phyloP scores from a whole-genome alignment of 2,797 vertebrate genomes.

The Dallia pectoralis region DNA sequence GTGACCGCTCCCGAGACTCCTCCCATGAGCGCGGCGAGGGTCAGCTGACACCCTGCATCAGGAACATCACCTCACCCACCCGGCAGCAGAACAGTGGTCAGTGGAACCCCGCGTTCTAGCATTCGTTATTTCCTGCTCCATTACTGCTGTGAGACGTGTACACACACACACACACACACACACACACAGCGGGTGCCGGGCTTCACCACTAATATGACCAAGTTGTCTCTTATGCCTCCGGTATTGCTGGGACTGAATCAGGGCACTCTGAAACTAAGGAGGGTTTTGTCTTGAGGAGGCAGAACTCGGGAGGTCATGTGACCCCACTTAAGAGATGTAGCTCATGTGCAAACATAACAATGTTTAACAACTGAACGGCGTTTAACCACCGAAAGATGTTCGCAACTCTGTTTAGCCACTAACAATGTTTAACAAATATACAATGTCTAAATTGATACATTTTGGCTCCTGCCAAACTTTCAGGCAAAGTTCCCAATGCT shows the following conservation, averaged over 20 bases:
- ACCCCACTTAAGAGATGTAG: background rate
- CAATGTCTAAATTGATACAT: background rate
- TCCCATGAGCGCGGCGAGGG: constrained; percentile 92
- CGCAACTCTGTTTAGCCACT: no score
- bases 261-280: background rate
- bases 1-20: constrained; percentile 92
- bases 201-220: background rate
- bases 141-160: background rate
- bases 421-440: no score
- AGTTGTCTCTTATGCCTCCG: background rate
- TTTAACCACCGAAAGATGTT: no score
- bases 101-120: constrained; percentile 46
- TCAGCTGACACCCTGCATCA: constrained; percentile 95
- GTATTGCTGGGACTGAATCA: background rate
- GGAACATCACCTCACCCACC: constrained; percentile 94
- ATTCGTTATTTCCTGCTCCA: background rate
- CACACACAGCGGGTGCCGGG: background rate
- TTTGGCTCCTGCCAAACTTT: background rate
- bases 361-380: background rate
- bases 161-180: no score
- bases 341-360: background rate
- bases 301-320: background rate
- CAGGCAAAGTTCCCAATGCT: background rate
- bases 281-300: background rate
- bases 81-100: constrained; percentile 84